phyloP scores from a whole-genome alignment of 2,113 vertebrate genomes.

The Anolis carolinensis region DNA sequence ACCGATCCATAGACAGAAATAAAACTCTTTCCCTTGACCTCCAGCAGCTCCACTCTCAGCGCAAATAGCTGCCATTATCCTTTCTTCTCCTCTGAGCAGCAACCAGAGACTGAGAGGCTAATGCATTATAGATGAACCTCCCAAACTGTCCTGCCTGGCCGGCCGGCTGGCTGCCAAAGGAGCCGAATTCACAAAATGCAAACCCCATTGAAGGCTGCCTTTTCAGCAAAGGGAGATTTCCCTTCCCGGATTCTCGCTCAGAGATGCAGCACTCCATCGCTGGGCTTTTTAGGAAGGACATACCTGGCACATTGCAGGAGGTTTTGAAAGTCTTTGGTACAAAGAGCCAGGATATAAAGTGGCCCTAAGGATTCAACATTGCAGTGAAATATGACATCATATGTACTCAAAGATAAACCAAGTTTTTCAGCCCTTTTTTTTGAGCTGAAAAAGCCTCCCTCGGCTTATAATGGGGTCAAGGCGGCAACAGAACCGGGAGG shows the following conservation, averaged over 20 bases:
- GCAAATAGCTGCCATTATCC: fast-evolving
- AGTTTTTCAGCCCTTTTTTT: too few species aligned
- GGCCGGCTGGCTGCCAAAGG: not conserved
- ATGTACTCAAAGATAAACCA: too few species aligned
- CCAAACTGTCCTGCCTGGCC: not conserved
- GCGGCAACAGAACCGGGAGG: too few species aligned
- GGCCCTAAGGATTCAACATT: not conserved
- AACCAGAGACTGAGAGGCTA: not conserved
- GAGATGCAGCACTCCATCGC: too few species aligned
- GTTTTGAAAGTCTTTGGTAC: not conserved
- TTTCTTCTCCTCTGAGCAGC: not conserved
- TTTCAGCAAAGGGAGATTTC: too few species aligned
- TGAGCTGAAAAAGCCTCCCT: too few species aligned
- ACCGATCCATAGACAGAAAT: too few species aligned
- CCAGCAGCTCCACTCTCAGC: fast-evolving
- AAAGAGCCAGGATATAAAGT: not conserved
- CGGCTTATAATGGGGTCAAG: too few species aligned
- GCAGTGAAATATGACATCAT: not conserved
- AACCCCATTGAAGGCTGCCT: not conserved
- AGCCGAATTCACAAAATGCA: not conserved
- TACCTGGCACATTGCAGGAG: too few species aligned
- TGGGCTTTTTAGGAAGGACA: not conserved
- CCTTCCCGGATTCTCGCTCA: not conserved
- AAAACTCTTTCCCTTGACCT: not conserved
- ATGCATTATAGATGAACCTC: conserved; percentile 3